Evolutionary conservation across 2,113 vertebrate species (phyloP), one percentile per base, ranked within the genome.

Genomic region (Microcebus tavaratra): DNA sequence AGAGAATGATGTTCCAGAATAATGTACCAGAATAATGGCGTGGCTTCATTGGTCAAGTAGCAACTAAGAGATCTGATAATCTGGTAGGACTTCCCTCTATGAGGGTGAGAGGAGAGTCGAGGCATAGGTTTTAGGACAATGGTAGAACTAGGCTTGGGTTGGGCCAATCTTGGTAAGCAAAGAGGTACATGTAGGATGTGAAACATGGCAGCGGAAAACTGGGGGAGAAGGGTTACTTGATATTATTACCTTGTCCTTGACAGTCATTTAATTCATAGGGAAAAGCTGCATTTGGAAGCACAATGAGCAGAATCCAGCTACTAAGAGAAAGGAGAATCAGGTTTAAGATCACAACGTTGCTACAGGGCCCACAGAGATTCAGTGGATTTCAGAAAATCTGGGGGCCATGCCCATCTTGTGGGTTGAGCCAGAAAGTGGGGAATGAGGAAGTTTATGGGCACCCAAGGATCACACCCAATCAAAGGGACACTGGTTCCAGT

Each of bases 341-440:
- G 10, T 3, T 10, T 53, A 25, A 85, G 45, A 55, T 14, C 14
- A 55, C 21, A 63, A 2, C 3, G 1, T 50, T 61, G 34, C 18
- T 55, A 3, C 8, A 9, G 25, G 1, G 5, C 2, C n/a, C 27
- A 7, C 1, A 6, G 59, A 59, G 6, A 81, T 2, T 3, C 12
- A 23, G 23, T 12, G 14, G 29, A 27, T 76, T 83, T 31, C 72
- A 25, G 45, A 70, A 57, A 34, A 25, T 42, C 39, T 18, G 23
- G 25, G 23, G 79, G 79, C 21, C n/a, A 73, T 6, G 10, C 4
- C 25, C 8, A 12, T 53, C 15, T 72, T 2, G 3, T 34, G 23
- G 34, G 11, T 29, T 67, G 57, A 68, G 29, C 29, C 63, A 79
- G 53, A 1, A 10, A 1, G 15, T 5, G 25, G 12, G 6, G 20